A percentile compares a stretch with the other conserved stretches of the same genome.
These are phyloP conservation scores for Pseudolaguvia tuberculata DNA, from an alignment of 2,113 vertebrate genomes.

Conservation along the genomic window DNA sequence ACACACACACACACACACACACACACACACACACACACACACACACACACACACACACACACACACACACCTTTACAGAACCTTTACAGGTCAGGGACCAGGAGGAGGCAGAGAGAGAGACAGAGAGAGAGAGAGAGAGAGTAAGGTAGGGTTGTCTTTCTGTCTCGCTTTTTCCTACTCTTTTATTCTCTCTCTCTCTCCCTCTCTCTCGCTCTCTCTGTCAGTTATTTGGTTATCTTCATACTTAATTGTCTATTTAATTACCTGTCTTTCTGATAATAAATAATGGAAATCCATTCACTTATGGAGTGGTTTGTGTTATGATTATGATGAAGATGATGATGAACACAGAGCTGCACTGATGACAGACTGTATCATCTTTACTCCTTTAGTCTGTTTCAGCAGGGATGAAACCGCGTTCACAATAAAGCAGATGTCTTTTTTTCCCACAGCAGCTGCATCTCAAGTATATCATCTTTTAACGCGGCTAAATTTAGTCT, in stretches of 20 bases:
- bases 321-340: neutral
- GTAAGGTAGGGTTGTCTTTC: too few species aligned
- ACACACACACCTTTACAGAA: too few species aligned
- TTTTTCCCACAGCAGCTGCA: conserved; percentile 20
- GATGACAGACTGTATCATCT: neutral
- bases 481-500: conserved; percentile 16
- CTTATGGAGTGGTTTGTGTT: neutral
- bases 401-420: conserved; percentile 10
- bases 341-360: neutral
- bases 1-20: too few species aligned
- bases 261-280: neutral
- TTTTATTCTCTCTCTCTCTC: too few species aligned
- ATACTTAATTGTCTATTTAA: neutral
- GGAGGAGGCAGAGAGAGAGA: too few species aligned
- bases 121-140: too few species aligned
- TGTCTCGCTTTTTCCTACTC: too few species aligned
- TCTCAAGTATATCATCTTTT: conserved; percentile 12
- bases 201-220: neutral
- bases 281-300: neutral
- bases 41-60: too few species aligned
- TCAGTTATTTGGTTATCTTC: neutral
- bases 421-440: neutral
- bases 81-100: too few species aligned
- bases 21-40: too few species aligned
- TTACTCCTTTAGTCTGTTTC: conserved; percentile 10